These are phyloP conservation scores for Gopherus evgoodei DNA, from an alignment of 2,113 vertebrate species.

Conservation along the genomic window DNA sequence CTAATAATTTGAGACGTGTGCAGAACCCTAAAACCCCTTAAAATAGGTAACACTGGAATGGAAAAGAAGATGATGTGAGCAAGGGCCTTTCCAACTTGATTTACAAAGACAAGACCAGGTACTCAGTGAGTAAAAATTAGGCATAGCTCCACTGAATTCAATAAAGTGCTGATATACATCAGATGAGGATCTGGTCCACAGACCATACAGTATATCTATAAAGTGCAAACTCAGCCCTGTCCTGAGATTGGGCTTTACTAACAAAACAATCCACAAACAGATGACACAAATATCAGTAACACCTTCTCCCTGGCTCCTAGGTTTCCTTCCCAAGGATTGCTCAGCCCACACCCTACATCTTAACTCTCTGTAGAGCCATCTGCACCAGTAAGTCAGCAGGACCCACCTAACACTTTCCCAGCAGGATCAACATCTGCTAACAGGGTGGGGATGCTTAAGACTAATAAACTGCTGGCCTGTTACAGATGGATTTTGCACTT, in stretches of 20 bases:
- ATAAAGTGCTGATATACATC: not conserved
- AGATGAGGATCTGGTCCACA: not conserved
- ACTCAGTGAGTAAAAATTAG: not conserved
- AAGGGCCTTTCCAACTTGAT: conserved; percentile 11
- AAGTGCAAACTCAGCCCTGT: not conserved
- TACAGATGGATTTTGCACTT: not conserved
- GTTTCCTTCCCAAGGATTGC: not conserved
- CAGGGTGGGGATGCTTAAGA: not conserved
- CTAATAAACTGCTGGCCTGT: not conserved
- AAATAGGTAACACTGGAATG: conserved; percentile 49
- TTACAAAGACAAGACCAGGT: not conserved
- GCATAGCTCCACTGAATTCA: conserved; percentile 3
- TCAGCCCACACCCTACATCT: not conserved
- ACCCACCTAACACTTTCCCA: fast-evolving
- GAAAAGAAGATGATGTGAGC: conserved; percentile 1
- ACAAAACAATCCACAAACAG: not conserved
- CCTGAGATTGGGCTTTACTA: not conserved
- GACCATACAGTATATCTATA: not conserved
- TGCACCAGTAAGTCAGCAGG: not conserved
- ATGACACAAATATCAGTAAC: not conserved
- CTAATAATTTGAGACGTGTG: not conserved
- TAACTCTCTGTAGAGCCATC: not conserved
- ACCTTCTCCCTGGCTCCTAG: not conserved
- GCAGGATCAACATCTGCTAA: fast-evolving
- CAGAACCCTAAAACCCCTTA: conserved; percentile 10